Evolutionary conservation across 1,140 invertebrate genomes (phyloP).

Genomic region (Steinernema khuongi): DNA sequence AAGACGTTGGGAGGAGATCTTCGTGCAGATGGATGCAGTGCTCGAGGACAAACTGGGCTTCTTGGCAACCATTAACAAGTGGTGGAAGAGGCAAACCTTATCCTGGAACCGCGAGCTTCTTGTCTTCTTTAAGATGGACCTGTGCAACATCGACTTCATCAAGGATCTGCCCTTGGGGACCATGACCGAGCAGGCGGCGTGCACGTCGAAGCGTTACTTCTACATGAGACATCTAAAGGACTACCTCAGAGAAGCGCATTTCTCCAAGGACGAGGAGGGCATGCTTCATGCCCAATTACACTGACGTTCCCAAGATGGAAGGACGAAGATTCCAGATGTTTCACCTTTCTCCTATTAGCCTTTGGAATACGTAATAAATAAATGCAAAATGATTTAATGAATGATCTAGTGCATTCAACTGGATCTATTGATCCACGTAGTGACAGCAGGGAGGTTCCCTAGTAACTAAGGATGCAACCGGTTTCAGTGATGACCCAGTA

Average conservation of each 20-base stretch:
- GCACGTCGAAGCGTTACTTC: neutral
- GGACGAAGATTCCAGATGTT: neutral
- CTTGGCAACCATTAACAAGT: neutral
- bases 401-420: too few relatives aligned
- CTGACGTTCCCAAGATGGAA: neutral
- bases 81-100: neutral
- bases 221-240: conserved; percentile 1
- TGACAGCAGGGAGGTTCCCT: too few relatives aligned
- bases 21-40: neutral
- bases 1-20: conserved; percentile 1
- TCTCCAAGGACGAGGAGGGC: neutral
- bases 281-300: neutral
- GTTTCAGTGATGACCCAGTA: too few relatives aligned
- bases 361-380: too few relatives aligned
- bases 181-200: neutral
- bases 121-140: neutral
- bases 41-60: neutral
- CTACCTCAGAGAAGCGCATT: neutral
- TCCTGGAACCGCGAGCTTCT: neutral
- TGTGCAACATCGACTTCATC: neutral
- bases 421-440: too few relatives aligned
- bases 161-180: neutral
- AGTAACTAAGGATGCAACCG: too few relatives aligned
- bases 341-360: too few relatives aligned
- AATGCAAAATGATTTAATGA: too few relatives aligned